phyloP scores from a whole-genome alignment of 1,140 invertebrate species.

The Latrodectus geometricus region DNA sequence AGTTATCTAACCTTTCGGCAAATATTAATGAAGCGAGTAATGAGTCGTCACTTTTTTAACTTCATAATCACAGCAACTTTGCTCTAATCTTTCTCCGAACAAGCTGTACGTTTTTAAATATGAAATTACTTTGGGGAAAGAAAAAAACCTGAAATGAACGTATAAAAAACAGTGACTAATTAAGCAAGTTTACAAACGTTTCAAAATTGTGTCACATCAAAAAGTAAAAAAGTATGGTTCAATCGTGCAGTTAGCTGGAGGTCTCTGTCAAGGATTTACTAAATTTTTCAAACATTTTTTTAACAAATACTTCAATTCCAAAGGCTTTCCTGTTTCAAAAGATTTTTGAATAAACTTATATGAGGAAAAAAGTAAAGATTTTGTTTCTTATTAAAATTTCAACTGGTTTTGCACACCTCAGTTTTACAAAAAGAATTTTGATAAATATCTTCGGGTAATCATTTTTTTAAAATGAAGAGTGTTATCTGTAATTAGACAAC shows the following conservation, averaged over 20 bases:
- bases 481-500: no score
- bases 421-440: no score
- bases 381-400: no score
- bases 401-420: no score
- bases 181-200: conserved; percentile 12
- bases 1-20: conserved; percentile 32
- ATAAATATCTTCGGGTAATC: no score
- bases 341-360: no score
- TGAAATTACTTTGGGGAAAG: background rate
- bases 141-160: background rate
- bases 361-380: no score
- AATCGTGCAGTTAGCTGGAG: background rate
- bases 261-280: background rate
- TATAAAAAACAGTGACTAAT: conserved; percentile 25
- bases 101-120: conserved; percentile 8
- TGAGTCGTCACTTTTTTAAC: conserved; percentile 25
- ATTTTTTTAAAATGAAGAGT: no score
- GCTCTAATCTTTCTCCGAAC: conserved; percentile 25
- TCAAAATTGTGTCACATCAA: conserved; percentile 14
- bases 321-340: no score
- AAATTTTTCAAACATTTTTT: background rate
- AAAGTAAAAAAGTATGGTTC: background rate
- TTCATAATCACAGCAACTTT: background rate
- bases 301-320: background rate
- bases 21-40: conserved; percentile 45